Evolutionary conservation across 2,113 vertebrate genomes (phyloP).

Genomic region (Pampusana beccarii): DNA sequence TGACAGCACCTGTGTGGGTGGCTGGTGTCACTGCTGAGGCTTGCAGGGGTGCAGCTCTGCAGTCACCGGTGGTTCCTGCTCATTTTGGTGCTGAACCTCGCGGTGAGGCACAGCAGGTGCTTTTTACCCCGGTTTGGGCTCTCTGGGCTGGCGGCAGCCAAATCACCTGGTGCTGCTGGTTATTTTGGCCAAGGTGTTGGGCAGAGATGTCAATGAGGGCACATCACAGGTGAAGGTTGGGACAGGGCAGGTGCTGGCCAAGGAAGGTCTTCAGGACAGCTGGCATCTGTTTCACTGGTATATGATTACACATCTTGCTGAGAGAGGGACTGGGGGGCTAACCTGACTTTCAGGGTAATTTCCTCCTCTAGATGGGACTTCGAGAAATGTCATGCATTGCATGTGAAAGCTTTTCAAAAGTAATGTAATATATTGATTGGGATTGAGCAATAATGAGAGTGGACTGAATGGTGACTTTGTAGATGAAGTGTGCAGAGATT

Average conservation of each 20-base stretch:
- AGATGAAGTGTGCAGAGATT: not conserved
- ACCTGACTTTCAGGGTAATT: not conserved
- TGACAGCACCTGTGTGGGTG: not conserved
- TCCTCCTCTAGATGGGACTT: not conserved
- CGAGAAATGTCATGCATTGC: not conserved
- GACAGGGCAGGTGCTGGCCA: not conserved
- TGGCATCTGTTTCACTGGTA: fast-evolving
- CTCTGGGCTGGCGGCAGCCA: not conserved
- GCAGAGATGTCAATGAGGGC: not conserved
- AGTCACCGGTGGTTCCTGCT: not conserved
- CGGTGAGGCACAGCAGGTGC: not conserved
- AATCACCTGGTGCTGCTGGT: not conserved
- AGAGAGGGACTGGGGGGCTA: not conserved
- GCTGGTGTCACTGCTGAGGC: fast-evolving
- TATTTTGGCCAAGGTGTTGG: not conserved
- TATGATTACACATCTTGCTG: not conserved
- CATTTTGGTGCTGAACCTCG: not conserved
- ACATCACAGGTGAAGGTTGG: not conserved
- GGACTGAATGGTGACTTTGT: not conserved
- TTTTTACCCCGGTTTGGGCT: not conserved
- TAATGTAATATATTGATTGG: constrained; percentile 27
- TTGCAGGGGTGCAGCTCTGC: not conserved
- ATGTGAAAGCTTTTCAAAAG: not conserved
- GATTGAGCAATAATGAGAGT: not conserved
- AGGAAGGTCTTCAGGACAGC: not conserved